Percentiles rank a stretch among this genome's conserved stretches.
Conservation (phyloP, 2,888 invertebrate species). For the Drosophila hawaiiensis region DNA sequence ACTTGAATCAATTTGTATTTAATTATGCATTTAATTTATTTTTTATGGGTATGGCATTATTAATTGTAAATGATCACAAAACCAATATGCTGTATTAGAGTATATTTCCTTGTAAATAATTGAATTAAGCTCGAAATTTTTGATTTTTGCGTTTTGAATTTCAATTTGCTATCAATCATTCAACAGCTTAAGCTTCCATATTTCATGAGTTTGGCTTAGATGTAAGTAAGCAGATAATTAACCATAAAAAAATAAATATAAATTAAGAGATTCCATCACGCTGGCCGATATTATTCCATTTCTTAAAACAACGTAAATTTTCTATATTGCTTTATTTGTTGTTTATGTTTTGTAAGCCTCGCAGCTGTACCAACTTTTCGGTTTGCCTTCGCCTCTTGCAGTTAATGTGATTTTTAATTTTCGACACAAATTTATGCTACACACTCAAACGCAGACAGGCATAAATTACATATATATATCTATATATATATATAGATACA, state of each 20-base stretch:
- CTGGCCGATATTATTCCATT: too few relatives aligned
- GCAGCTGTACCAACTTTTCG: conserved; percentile 10
- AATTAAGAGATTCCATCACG: not conserved
- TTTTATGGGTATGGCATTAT: not conserved
- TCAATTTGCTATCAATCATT: not conserved
- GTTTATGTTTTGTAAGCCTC: conserved; percentile 15
- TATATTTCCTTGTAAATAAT: not conserved
- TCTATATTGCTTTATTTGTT: not conserved
- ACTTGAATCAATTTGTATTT: not conserved
- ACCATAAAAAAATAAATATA: not conserved
- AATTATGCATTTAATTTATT: not conserved
- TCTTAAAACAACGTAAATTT: not conserved
- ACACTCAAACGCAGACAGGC: conserved; percentile 5
- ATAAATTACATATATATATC: not conserved
- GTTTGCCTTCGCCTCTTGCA: conserved; percentile 14
- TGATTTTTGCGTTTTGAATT: not conserved
- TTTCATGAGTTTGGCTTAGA: not conserved
- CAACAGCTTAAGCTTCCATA: not conserved
- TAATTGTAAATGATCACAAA: not conserved
- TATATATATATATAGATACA: not conserved
- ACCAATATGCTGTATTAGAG: not conserved
- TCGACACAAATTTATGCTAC: conserved; percentile 33
- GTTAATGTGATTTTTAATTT: conserved; percentile 70
- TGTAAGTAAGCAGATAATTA: not conserved
- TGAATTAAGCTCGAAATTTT: not conserved